Conservation (phyloP, 1,140 invertebrate species). For the Daktulosphaira vitifoliae region DNA sequence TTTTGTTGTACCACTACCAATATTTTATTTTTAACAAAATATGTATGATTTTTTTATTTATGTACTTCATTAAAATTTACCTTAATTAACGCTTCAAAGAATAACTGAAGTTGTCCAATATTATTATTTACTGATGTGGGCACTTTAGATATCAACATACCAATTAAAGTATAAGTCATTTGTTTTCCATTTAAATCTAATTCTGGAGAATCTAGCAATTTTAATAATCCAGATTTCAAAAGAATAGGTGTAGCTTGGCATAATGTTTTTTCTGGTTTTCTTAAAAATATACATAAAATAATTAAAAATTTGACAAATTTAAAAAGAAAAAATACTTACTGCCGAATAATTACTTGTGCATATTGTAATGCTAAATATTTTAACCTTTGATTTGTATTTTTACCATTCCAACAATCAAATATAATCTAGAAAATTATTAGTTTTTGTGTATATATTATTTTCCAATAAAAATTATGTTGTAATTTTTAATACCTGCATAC, state of each 20-base stretch:
- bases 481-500: constrained; percentile 44
- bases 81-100: constrained; percentile 56
- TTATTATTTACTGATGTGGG: constrained; percentile 61
- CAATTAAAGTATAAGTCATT: constrained; percentile 67
- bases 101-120: constrained; percentile 53
- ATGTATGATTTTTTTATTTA: too few species aligned
- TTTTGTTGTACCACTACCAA: too few species aligned
- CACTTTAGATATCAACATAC: constrained; percentile 58
- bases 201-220: constrained; percentile 52
- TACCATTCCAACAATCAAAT: constrained; percentile 78
- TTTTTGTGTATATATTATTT: neutral
- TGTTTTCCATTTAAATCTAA: constrained; percentile 45
- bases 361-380: constrained; percentile 73
- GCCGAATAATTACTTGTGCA: constrained; percentile 63
- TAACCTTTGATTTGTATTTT: constrained; percentile 70
- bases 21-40: too few species aligned
- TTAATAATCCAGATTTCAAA: constrained; percentile 56
- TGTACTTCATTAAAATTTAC: too few species aligned
- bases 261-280: constrained; percentile 52
- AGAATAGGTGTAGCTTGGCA: constrained; percentile 45
- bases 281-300: constrained; percentile 52
- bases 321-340: constrained; percentile 36
- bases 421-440: constrained; percentile 47
- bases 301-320: constrained; percentile 29
- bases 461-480: neutral